These are phyloP conservation scores for Xenopus laevis DNA, from an alignment of 2,113 vertebrate species.

Conservation along the genomic window DNA sequence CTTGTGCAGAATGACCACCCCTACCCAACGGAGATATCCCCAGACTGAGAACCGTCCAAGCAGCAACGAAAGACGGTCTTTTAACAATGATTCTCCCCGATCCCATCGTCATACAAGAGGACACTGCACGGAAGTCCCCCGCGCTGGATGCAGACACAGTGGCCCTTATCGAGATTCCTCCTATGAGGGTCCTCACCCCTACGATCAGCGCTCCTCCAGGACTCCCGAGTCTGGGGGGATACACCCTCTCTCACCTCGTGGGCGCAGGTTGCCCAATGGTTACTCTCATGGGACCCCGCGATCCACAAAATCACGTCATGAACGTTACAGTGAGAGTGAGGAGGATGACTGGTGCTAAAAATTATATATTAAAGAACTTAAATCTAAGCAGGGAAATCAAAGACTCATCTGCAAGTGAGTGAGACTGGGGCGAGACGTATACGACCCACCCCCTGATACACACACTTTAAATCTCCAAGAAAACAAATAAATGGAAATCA, in stretches of 20 bases:
- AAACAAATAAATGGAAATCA: conserved; percentile 15
- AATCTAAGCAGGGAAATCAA: conserved; percentile 43
- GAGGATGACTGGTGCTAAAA: conserved; percentile 93
- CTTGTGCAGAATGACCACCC: conserved; percentile 65
- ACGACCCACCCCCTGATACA: conserved; percentile 18
- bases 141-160: conserved; percentile 56
- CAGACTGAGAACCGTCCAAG: conserved; percentile 66
- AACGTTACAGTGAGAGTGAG: conserved; percentile 87
- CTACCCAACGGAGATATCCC: conserved; percentile 73
- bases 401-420: conserved; percentile 61
- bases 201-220: conserved; percentile 76
- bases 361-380: conserved; percentile 26
- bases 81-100: conserved; percentile 60
- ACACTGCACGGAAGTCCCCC: conserved; percentile 62
- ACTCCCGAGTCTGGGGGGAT: conserved; percentile 67
- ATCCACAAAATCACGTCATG: conserved; percentile 72
- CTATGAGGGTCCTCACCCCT: conserved; percentile 70
- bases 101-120: conserved; percentile 68
- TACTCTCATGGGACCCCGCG: conserved; percentile 76
- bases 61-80: conserved; percentile 59
- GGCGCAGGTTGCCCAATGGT: conserved; percentile 81
- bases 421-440: conserved; percentile 47
- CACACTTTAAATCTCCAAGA: background rate
- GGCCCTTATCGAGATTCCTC: conserved; percentile 55
- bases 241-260: conserved; percentile 63